Conservation (phyloP, 2,113 vertebrate species). For the Manacus vitellinus region DNA sequence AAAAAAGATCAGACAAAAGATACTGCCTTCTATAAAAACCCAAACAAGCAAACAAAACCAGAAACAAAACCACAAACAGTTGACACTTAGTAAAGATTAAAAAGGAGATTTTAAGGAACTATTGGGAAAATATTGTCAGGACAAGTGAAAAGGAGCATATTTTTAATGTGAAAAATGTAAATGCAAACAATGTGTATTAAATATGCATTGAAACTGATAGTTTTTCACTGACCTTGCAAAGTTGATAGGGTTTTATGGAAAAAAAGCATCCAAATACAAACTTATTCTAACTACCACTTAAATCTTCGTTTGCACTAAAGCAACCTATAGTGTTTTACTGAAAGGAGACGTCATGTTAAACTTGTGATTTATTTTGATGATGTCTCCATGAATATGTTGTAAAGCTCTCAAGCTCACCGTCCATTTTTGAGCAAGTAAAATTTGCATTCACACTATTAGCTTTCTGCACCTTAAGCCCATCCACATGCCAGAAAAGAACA, state of each 20-base stretch:
- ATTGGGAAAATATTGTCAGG: not conserved
- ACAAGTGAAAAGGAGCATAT: not conserved
- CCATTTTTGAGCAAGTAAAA: not conserved
- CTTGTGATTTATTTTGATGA: not conserved
- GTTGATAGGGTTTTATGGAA: not conserved
- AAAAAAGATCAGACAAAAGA: conserved; percentile 6
- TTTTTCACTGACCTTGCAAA: not conserved
- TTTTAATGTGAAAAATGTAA: conserved; percentile 7
- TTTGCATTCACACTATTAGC: not conserved
- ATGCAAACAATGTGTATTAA: not conserved
- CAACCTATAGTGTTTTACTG: not conserved
- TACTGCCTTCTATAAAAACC: not conserved
- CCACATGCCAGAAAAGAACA: not conserved
- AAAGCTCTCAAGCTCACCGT: not conserved
- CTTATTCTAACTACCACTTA: not conserved
- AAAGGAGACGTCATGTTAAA: not conserved
- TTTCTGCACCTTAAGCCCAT: not conserved
- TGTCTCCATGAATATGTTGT: not conserved
- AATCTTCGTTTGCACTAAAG: conserved; percentile 1
- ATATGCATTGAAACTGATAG: not conserved
- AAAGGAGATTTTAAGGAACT: conserved; percentile 10
- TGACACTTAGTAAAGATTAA: not conserved
- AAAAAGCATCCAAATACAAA: not conserved
- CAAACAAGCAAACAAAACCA: not conserved
- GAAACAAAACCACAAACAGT: not conserved